Evolutionary conservation across 2,888 invertebrate genomes (phyloP), one percentile per base, ranked within the genome.

Genomic region (Lasiommata megera): DNA sequence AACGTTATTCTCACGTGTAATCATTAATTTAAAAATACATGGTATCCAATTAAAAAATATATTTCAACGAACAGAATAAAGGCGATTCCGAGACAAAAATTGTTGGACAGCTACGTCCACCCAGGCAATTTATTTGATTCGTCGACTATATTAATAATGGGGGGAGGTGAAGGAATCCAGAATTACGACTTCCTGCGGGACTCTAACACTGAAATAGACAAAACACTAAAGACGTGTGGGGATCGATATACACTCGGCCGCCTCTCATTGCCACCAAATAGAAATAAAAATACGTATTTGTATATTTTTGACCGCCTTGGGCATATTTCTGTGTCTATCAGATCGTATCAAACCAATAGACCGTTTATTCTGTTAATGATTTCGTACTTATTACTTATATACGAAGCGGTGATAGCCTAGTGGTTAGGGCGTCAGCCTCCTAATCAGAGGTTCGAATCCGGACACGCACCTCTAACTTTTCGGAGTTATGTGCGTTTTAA

Each of bases 161-260:
- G 48, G 64, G 62, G n/a, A n/a, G n/a, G 60, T 43, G 50, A 28
- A 38, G 65, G 68, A 68, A 68, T 67, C 60, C 61, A 71, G 71
- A 80, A 77, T 77, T 82, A 87, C 74, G 78, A 79, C 87, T 86
- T 89, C 88, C 88, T 73, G 68, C 61, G 61, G 37, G 54, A 56
- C 55, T 60, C 62, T 56, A 34, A 63, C 59, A 31, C 58, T 38
- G 54, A 62, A 64, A 60, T 62, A 64, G 62, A 58, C 77, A 71
- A 72, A 82, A 80, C 53, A 53, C 14, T 53, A 44, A 53, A 53
- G 12, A 36, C 9, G 18, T 44, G 28, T 14, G 17, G 14, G 44
- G 53, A 43, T 44, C 23, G 8, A 23, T 7, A 44, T 43, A 53
- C 44, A 53, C 44, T 44, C 12, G 11, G 14, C 23, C 28, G 34